phyloP scores from a whole-genome alignment of 64 coral and sea anemone species.

The Actinia tenebrosa region DNA sequence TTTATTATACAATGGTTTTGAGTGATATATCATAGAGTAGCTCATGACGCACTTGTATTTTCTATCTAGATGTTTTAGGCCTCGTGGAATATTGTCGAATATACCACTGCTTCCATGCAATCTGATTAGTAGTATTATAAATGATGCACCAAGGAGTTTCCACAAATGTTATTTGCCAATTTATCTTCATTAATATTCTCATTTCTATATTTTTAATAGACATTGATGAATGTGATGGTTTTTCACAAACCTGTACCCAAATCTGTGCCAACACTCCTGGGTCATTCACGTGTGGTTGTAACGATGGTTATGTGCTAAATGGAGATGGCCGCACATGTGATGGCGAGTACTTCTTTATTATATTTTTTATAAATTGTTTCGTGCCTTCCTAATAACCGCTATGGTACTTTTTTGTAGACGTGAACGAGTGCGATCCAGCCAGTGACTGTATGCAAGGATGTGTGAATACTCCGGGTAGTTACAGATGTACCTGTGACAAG shows the following conservation, averaged over 20 bases:
- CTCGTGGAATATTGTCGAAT: no score
- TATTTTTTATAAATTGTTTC: background rate
- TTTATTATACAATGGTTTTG: no score
- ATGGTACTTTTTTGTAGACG: background rate
- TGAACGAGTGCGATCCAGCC: constrained; percentile 8
- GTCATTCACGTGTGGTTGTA: constrained; percentile 32
- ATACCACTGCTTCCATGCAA: no score
- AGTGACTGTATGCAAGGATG: constrained; percentile 32
- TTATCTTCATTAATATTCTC: background rate
- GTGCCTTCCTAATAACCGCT: no score
- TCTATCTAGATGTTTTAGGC: no score
- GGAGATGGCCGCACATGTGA: constrained; percentile 10
- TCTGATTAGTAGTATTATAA: no score
- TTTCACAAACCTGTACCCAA: constrained; percentile 10
- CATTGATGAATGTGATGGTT: constrained; percentile 33
- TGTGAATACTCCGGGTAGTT: constrained; percentile 26
- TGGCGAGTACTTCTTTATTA: background rate
- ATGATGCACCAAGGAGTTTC: no score
- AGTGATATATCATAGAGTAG: no score
- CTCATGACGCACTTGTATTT: no score
- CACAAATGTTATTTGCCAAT: background rate
- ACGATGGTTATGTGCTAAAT: constrained; percentile 14
- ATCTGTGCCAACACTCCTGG: constrained; percentile 40
- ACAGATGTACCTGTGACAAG: no score
- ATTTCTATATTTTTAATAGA: constrained; percentile 22